Base-by-base conservation (phyloP, 1,140 invertebrate genomes). In the Macrotrachela quadricornifera region DNA sequence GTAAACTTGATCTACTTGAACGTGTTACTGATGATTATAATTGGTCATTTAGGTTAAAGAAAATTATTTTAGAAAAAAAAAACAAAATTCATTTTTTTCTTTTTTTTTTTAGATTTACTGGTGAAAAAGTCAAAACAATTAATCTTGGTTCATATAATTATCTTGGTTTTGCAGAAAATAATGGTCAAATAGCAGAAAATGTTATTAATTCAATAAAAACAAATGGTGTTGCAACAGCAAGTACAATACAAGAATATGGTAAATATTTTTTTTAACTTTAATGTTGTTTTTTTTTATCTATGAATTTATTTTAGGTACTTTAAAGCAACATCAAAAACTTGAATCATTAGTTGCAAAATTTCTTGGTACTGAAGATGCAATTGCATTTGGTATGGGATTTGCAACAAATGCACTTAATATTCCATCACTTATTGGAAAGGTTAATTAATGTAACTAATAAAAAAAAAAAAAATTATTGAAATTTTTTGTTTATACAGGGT, bases 341-440 rank as follows among this genome's bases (percentile, higher is more conserved):
- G 91, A 97, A 71, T 65, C 72, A 46, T 64, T 84, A 37, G 81
- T 85, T 0, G 85, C 90, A 0, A 71, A 78, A 59, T 96, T 87
- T 75, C 63, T 96, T n/a, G 86, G 86, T 16, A 80, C 82, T 0
- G 91, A 97, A 66, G 86, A 80, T 57, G 84, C 87, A 6, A 83
- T 96, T 55, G 83, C 87, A 12, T 88, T 94, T 69, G 86, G 85
- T 42, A 97, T 97, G 92, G 92, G 92, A 4, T 97, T 96, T 71
- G 90, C 87, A 17, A 97, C 92, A 1, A 99, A 97, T 73, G 77
- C 88, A 0, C 76, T 95, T 54, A 92, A 90, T 64, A 74, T 95
- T 58, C 87, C 90, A 0, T 79, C 79, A n/a, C 70, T 99, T 6
- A 68, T 92, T 11, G 76, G 76, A 13, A 78, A 82, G 58, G 71